Base-by-base conservation (phyloP, 2,113 vertebrate species). In the Thunnus maccoyii region DNA sequence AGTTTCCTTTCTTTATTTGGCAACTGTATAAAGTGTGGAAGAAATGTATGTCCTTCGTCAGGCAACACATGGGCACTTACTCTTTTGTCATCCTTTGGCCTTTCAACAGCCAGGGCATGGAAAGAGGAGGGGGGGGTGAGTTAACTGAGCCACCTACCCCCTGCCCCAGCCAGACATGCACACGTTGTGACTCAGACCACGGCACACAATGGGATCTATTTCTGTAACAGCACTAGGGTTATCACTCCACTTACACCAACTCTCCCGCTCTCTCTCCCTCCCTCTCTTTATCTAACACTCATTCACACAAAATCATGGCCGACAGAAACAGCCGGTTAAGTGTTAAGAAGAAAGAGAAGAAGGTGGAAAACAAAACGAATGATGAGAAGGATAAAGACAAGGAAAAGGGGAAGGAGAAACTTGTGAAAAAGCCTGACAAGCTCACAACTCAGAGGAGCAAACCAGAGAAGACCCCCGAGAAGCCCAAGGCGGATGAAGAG, bases 141-240 rank as follows among this genome's bases (percentile, higher is more conserved):
- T 89, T 60, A 68, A 81, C 30, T 27, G 56, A 91, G 70, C 65
- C 52, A 69, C 82, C 79, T 69, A 78, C 54, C 79, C 36, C 48
- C 30, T 80, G 56, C 51, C 72, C 57, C 1, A 5, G 73, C 67
- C 80, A 82, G 79, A 83, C 83, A 82, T 80, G 83, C 72, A 67
- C 85, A 87, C 70, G 68, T 71, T 88, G 76, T 84, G 80, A 76
- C 70, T 86, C 81, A 64, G 62, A 22, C 47, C 67, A 52, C 47
- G 60, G 66, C 76, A 82, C 89, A 93, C 92, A 94, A 94, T 93
- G 76, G 90, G n/a, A 51, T 92, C 91, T 93, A 93, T 94, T 94
- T 91, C 84, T 87, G 91, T 91, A 74, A 56, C 44, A 13, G 76
- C 76, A 84, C 91, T 67, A 20, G 86, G 80, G 90, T 92, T 91